Percentiles rank a stretch among this genome's conserved stretches.
Evolutionary conservation across 2,797 vertebrate genomes (phyloP).

Genomic region (Lacerta bilineata): DNA sequence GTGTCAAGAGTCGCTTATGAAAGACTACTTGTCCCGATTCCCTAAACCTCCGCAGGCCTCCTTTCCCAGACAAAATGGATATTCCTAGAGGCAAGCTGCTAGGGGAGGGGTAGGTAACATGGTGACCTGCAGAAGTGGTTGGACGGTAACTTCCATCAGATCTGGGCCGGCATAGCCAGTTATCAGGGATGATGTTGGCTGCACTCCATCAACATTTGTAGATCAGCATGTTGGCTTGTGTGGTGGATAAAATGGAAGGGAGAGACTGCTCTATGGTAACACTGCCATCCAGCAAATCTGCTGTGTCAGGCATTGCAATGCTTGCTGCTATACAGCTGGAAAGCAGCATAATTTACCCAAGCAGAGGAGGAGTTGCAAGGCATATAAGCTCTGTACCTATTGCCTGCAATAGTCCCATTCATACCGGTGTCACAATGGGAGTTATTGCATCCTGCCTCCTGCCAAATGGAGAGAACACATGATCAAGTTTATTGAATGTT

Average conservation of each 20-base stretch:
- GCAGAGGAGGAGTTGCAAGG: background rate
- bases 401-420: background rate
- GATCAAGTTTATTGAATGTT: conserved; percentile 50
- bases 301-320: background rate
- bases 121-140: too few relatives aligned
- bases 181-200: too few relatives aligned
- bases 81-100: too few relatives aligned
- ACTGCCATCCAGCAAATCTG: background rate
- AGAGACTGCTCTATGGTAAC: background rate
- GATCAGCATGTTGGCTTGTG: too few relatives aligned
- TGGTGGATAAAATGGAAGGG: background rate
- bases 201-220: too few relatives aligned
- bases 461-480: conserved; percentile 23
- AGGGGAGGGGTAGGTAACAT: too few relatives aligned
- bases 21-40: too few relatives aligned
- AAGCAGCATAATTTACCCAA: background rate
- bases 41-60: too few relatives aligned
- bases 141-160: too few relatives aligned
- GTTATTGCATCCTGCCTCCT: background rate
- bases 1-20: too few relatives aligned
- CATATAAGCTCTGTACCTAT: background rate
- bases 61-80: too few relatives aligned
- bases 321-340: background rate
- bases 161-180: too few relatives aligned
- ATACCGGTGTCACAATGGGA: background rate